Evolutionary conservation across 2,888 invertebrate species (phyloP).

Genomic region (Synergus japonicus): DNA sequence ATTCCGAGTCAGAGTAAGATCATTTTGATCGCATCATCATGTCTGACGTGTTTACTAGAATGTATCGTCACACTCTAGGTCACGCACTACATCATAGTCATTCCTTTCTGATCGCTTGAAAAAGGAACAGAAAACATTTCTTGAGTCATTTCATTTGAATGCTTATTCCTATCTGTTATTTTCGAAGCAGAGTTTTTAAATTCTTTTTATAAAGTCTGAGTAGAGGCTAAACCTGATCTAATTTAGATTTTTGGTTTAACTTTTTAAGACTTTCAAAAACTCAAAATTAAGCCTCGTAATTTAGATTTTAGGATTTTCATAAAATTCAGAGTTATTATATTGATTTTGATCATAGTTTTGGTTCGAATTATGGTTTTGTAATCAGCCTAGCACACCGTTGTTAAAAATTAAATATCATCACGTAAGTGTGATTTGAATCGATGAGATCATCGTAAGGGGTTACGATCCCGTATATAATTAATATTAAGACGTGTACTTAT

Average conservation of each 20-base stretch:
- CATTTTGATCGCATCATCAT: slow-evolving; percentile 3
- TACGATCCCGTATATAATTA: neutral
- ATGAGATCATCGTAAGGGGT: neutral
- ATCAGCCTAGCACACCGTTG: neutral
- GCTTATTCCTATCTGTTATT: neutral
- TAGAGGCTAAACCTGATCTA: neutral
- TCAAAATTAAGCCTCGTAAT: neutral
- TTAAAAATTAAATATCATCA: neutral
- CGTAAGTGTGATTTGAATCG: slow-evolving; percentile 6
- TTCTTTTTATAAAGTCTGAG: neutral
- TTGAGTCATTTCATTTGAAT: neutral
- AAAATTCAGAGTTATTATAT: neutral
- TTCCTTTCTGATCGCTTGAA: neutral
- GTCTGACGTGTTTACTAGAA: slow-evolving; percentile 16
- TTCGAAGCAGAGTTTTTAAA: neutral
- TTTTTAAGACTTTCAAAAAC: neutral
- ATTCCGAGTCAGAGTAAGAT: neutral
- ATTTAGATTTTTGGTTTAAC: neutral
- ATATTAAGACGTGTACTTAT: neutral
- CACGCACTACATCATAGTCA: neutral
- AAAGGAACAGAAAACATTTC: neutral
- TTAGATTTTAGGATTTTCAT: neutral
- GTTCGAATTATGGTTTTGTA: neutral
- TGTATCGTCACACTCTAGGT: slow-evolving; percentile 5
- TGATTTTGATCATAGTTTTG: too few relatives aligned